phyloP scores from a whole-genome alignment of 2,888 invertebrate species.

The Zele albiditarsus region DNA sequence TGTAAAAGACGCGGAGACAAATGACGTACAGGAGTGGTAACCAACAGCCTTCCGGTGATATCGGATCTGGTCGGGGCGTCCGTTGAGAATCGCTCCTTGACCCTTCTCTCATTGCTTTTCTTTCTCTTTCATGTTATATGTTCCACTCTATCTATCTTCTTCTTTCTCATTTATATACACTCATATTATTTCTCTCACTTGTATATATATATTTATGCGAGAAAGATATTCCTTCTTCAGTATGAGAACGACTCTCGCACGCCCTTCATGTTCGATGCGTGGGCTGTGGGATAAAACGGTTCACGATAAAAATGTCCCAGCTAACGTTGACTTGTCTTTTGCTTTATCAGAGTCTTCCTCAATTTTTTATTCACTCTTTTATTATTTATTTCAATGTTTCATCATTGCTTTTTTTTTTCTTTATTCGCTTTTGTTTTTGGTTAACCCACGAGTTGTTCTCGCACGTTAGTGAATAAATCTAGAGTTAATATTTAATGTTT shows the following conservation, averaged over 20 bases:
- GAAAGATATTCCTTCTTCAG: not conserved
- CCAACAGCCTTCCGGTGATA: slow-evolving; percentile 65
- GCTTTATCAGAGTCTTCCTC: slow-evolving; percentile 1
- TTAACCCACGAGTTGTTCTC: not conserved
- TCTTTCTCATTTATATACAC: slow-evolving; percentile 19
- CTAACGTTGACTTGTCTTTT: slow-evolving; percentile 4
- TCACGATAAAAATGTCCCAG: slow-evolving; percentile 32
- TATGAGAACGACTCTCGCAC: slow-evolving; percentile 13
- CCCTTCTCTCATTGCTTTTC: slow-evolving; percentile 41
- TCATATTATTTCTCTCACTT: not conserved
- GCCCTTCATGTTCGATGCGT: slow-evolving; percentile 40
- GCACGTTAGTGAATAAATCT: not conserved
- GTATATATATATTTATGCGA: not conserved
- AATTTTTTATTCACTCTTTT: slow-evolving; percentile 1
- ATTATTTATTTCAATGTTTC: not conserved
- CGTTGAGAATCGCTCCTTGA: slow-evolving; percentile 57
- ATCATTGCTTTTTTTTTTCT: not conserved
- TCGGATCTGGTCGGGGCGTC: slow-evolving; percentile 64
- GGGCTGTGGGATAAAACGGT: slow-evolving; percentile 38
- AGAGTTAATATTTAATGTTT: not conserved
- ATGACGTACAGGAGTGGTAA: slow-evolving; percentile 70
- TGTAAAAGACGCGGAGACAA: slow-evolving; percentile 67
- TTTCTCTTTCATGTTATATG: slow-evolving; percentile 13
- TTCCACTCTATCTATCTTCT: slow-evolving; percentile 31
- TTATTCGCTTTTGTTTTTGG: not conserved